phyloP scores from a whole-genome alignment of 2,113 vertebrate genomes.

The Otocyon megalotis region DNA sequence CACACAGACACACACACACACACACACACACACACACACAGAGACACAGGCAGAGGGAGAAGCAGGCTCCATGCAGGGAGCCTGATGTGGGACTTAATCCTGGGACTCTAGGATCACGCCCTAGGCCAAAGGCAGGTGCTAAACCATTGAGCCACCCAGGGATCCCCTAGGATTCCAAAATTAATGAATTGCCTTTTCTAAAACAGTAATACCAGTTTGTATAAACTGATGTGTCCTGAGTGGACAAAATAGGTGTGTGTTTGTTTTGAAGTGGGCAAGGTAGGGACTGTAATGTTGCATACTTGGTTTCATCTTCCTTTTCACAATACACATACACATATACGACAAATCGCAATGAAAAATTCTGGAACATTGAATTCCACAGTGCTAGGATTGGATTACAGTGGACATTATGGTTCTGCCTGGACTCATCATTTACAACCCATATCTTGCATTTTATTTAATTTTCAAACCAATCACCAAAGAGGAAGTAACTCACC shows the following conservation, averaged over 20 bases:
- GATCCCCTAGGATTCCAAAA: background rate
- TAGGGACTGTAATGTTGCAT: background rate
- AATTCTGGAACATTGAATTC: background rate
- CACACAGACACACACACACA: no score
- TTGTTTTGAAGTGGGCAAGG: background rate
- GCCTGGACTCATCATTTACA: background rate
- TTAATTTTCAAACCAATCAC: background rate
- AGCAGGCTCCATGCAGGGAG: no score
- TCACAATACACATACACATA: background rate
- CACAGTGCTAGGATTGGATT: background rate
- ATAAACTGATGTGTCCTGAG: background rate
- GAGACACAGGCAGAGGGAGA: no score
- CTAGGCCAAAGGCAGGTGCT: no score
- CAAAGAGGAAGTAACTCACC: no score
- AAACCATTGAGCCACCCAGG: no score
- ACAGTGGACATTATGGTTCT: background rate
- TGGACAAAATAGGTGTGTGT: background rate
- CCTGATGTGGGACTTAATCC: no score
- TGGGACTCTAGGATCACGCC: no score
- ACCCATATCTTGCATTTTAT: background rate
- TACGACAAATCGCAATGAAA: background rate
- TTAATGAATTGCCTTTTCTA: conserved; percentile 44
- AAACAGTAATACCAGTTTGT: background rate
- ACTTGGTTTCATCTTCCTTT: background rate
- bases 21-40: no score